These are phyloP conservation scores for Gymnobelideus leadbeateri DNA, from an alignment of 2,113 vertebrate species.

Conservation along the genomic window DNA sequence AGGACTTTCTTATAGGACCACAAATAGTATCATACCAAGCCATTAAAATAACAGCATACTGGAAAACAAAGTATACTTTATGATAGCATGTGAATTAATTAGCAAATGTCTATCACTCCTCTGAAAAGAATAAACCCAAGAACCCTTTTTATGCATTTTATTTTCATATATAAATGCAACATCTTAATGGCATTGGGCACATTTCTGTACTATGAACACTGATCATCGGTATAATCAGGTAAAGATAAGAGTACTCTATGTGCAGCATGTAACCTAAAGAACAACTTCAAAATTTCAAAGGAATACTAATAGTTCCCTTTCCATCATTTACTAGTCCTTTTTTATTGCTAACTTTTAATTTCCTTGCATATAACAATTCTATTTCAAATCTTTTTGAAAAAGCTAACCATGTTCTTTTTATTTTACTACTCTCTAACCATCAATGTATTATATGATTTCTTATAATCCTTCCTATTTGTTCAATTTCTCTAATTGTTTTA, in stretches of 20 bases:
- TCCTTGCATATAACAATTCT: constrained; percentile 25
- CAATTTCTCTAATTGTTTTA: constrained; percentile 73
- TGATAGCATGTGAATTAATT: not conserved
- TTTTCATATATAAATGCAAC: not conserved
- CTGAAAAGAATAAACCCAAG: not conserved
- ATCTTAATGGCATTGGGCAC: not conserved
- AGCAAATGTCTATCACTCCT: not conserved
- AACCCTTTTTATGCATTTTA: not conserved
- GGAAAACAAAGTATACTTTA: not conserved
- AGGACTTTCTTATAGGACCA: not conserved
- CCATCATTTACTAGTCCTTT: not conserved
- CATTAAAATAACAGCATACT: not conserved
- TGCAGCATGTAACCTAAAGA: not conserved
- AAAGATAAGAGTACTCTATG: not conserved
- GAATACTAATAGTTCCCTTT: constrained; percentile 45
- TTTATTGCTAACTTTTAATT: constrained; percentile 52
- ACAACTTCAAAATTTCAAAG: constrained; percentile 34
- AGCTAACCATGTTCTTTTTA: constrained; percentile 22
- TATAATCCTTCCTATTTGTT: constrained; percentile 38
- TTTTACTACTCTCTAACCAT: constrained; percentile 52
- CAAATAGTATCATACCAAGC: not conserved
- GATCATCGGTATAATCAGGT: not conserved
- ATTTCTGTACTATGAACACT: not conserved
- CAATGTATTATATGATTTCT: constrained; percentile 53
- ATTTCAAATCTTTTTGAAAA: constrained; percentile 48